These are phyloP conservation scores for Macrocentrus cingulum DNA, from an alignment of 1,140 invertebrate species.

Conservation along the genomic window DNA sequence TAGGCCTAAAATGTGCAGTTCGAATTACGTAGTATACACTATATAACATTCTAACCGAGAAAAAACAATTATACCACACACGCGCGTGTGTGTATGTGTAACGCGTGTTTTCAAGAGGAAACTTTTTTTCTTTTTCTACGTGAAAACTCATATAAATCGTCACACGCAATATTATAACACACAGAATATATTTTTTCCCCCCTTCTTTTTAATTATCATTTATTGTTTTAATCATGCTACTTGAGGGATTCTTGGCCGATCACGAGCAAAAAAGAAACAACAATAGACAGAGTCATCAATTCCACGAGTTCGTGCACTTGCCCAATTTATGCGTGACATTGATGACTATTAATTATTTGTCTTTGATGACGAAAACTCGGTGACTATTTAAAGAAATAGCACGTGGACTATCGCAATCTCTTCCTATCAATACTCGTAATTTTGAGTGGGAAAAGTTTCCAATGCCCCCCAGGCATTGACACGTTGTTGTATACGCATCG, in stretches of 20 bases:
- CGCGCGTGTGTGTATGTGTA: no score
- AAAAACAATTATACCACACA: neutral
- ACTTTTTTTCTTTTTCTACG: no score
- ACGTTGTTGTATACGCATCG: no score
- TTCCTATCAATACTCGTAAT: neutral
- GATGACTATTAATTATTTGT: slow-evolving; percentile 11
- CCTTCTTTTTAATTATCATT: neutral
- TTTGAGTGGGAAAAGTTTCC: no score
- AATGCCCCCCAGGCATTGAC: no score
- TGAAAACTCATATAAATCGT: no score
- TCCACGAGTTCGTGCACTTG: no score
- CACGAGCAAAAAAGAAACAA: no score
- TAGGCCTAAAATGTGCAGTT: slow-evolving; percentile 27
- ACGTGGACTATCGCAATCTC: neutral
- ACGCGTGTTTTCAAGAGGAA: no score
- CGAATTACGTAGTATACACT: slow-evolving; percentile 19
- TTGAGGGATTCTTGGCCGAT: neutral
- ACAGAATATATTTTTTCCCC: neutral
- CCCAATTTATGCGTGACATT: neutral
- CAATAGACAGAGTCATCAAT: no score
- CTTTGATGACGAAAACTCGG: neutral
- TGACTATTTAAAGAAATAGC: slow-evolving; percentile 6
- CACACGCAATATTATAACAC: no score
- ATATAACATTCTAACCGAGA: slow-evolving; percentile 3
- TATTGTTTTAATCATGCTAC: neutral